phyloP scores from a whole-genome alignment of 2,888 invertebrate genomes.

The Dryobotodes eremita region DNA sequence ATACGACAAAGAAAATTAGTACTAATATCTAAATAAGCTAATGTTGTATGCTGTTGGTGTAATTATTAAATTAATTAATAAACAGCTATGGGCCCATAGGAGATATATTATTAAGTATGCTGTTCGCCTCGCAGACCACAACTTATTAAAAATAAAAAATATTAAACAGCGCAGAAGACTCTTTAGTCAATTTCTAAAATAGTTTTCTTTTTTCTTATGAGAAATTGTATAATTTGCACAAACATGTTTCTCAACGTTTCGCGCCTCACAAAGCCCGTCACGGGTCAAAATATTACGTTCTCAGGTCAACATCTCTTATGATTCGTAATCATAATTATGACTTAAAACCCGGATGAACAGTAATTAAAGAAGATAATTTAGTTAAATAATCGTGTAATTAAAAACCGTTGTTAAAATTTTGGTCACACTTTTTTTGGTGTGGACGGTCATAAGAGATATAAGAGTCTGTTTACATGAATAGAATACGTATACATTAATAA shows the following conservation, averaged over 20 bases:
- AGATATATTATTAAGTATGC: too few species aligned
- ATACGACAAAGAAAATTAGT: neutral
- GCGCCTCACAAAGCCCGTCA: conserved; percentile 1
- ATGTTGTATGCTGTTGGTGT: neutral
- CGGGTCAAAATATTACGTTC: conserved; percentile 36
- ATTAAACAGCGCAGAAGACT: neutral
- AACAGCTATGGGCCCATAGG: neutral
- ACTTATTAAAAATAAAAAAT: neutral
- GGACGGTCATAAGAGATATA: neutral
- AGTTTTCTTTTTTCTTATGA: neutral
- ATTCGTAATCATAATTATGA: conserved; percentile 40
- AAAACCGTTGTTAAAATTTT: conserved; percentile 41
- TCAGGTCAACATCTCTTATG: conserved; percentile 54
- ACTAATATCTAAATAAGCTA: too few species aligned
- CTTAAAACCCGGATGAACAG: conserved; percentile 56
- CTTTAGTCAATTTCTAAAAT: neutral
- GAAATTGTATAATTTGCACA: neutral
- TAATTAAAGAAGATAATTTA: conserved; percentile 51
- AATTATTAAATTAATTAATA: neutral
- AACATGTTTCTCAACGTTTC: neutral
- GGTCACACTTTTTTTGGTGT: conserved; percentile 64
- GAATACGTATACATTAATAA: too few species aligned
- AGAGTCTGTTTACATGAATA: neutral
- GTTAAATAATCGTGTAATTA: conserved; percentile 61
- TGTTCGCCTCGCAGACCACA: neutral